Conservation (phyloP, 2,113 vertebrate genomes). For the Cardinalis cardinalis region DNA sequence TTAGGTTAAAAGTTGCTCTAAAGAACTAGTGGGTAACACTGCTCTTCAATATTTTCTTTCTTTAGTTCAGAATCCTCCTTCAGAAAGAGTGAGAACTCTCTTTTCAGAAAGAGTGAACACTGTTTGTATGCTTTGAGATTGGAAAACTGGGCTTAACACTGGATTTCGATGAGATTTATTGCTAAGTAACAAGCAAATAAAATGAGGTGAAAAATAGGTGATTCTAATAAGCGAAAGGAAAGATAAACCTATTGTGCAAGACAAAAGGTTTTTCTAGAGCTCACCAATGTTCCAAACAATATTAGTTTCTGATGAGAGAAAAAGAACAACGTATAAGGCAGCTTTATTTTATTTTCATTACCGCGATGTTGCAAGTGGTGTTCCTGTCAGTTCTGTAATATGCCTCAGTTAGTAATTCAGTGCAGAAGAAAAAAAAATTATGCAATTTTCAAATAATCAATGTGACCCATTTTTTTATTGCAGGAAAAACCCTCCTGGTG, state of each 20-base stretch:
- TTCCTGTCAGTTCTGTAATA: background rate
- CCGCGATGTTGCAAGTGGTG: background rate
- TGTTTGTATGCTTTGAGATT: background rate
- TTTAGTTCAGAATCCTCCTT: background rate
- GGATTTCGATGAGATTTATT: background rate
- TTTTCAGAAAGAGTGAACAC: background rate
- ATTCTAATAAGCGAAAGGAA: background rate
- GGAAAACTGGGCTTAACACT: background rate
- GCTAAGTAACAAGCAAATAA: background rate
- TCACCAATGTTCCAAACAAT: background rate
- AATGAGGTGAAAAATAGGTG: background rate
- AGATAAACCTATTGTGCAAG: background rate
- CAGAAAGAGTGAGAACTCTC: background rate
- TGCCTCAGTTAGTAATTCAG: background rate
- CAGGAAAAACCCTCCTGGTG: background rate
- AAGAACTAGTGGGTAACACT: background rate
- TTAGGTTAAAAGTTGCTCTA: background rate
- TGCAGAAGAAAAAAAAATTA: background rate
- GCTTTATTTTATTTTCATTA: slow-evolving; percentile 16
- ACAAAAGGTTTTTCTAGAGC: background rate
- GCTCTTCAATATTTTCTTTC: background rate
- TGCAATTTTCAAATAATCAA: background rate
- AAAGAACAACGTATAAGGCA: background rate
- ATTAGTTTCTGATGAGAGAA: background rate
- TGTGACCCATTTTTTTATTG: background rate